Percentiles rank a stretch among this genome's conserved stretches.
phyloP scores from a whole-genome alignment of 2,797 vertebrate species.

The Darevskia mixta region DNA sequence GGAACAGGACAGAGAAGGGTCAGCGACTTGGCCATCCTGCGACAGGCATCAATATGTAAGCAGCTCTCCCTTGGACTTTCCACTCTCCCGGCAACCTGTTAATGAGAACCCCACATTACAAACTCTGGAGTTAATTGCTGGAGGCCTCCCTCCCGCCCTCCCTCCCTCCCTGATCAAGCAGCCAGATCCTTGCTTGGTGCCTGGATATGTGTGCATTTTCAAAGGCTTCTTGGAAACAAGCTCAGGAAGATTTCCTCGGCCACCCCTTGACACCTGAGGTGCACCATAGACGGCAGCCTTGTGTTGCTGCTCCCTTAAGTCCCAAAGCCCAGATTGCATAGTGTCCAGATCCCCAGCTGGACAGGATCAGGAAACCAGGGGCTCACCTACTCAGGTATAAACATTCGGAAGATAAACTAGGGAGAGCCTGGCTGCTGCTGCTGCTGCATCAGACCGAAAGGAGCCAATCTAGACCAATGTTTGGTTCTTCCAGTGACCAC shows the following conservation, averaged over 20 bases:
- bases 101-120: slow-evolving; percentile 46
- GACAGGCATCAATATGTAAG: background rate
- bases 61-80: slow-evolving; percentile 6
- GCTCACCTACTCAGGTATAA: background rate
- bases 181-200: no score
- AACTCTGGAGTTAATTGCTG: background rate
- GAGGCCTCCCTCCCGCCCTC: background rate
- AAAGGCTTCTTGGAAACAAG: no score
- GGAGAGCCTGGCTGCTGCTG: no score
- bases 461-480: no score
- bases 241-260: background rate
- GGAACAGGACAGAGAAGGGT: background rate
- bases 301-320: background rate
- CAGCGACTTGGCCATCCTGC: background rate
- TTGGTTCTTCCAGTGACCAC: no score
- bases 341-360: background rate
- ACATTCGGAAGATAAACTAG: background rate
- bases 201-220: background rate
- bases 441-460: no score
- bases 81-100: slow-evolving; percentile 19
- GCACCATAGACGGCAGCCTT: background rate
- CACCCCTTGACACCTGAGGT: background rate
- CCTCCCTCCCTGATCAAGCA: background rate
- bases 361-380: no score
- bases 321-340: background rate